Percentiles rank a stretch among this genome's conserved stretches.
Evolutionary conservation across 2,888 invertebrate species (phyloP).

Genomic region (Caenorhabditis panamensis): DNA sequence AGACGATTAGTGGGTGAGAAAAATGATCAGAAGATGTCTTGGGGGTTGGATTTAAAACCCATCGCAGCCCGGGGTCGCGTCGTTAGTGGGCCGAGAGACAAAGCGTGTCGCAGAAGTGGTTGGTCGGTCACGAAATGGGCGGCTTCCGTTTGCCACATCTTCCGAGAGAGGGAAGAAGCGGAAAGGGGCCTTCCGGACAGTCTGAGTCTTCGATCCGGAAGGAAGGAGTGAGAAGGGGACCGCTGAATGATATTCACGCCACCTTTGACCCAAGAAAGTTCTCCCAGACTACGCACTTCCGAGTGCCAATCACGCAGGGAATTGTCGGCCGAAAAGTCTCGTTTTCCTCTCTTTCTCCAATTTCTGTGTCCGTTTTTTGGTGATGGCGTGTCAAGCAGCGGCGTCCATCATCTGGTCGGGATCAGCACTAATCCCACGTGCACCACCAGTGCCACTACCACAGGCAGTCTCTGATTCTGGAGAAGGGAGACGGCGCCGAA

Average conservation of each 20-base stretch:
- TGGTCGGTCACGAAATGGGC: slow-evolving; percentile 48
- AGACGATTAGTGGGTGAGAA: slow-evolving; percentile 44
- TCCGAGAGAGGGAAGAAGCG: background rate
- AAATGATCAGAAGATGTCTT: slow-evolving; percentile 44
- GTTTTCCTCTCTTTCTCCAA: background rate
- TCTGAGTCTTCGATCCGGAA: slow-evolving; percentile 46
- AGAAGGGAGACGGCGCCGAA: background rate
- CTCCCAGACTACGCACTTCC: background rate
- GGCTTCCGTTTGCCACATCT: slow-evolving; percentile 32
- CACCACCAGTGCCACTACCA: slow-evolving; percentile 12
- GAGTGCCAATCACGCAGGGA: background rate
- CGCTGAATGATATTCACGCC: background rate
- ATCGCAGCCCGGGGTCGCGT: slow-evolving; percentile 15
- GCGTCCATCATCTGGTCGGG: slow-evolving; percentile 30
- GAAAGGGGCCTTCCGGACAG: slow-evolving; percentile 22
- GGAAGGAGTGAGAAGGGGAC: slow-evolving; percentile 7
- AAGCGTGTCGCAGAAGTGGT: slow-evolving; percentile 13
- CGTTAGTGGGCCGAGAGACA: background rate
- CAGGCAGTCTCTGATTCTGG: slow-evolving; percentile 14
- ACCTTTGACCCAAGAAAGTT: background rate
- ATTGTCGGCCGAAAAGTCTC: background rate
- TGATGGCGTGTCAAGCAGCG: slow-evolving; percentile 32
- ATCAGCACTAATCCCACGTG: slow-evolving; percentile 32
- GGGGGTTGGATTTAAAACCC: slow-evolving; percentile 45
- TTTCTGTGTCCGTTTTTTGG: slow-evolving; percentile 16